Evolutionary conservation across 2,888 invertebrate genomes (phyloP).

Genomic region (Hirtodrosophila duncani): DNA sequence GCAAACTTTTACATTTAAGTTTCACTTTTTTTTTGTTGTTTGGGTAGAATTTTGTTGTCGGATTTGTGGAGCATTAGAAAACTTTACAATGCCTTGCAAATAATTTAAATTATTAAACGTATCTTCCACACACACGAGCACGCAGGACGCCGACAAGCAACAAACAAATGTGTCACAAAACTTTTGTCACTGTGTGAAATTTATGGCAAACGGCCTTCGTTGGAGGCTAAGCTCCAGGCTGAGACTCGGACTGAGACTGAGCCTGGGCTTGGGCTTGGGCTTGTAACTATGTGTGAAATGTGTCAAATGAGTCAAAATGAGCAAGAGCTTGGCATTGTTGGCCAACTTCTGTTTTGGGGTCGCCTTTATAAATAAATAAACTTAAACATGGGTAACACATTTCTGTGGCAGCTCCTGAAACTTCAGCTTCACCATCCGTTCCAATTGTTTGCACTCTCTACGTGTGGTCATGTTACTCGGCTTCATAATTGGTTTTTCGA

Average conservation of each 20-base stretch:
- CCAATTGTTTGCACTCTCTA: conserved; percentile 67
- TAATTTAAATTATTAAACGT: conserved; percentile 54
- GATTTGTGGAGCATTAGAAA: conserved; percentile 36
- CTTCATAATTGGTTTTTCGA: conserved; percentile 69
- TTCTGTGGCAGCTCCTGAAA: conserved; percentile 30
- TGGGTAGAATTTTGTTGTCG: conserved; percentile 21
- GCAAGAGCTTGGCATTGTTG: conserved; percentile 53
- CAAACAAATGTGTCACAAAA: conserved; percentile 47
- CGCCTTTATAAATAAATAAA: conserved; percentile 60
- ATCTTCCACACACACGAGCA: conserved; percentile 25
- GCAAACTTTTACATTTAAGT: conserved; percentile 16
- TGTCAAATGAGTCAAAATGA: conserved; percentile 57
- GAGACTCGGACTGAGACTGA: too few relatives aligned
- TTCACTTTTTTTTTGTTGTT: neutral
- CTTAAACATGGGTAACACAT: conserved; percentile 55
- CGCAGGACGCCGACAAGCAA: conserved; percentile 1
- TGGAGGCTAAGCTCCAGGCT: too few relatives aligned
- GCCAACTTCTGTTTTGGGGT: conserved; percentile 35
- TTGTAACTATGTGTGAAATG: conserved; percentile 46
- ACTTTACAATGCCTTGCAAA: conserved; percentile 26
- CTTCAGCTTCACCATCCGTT: conserved; percentile 26
- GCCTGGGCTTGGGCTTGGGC: conserved; percentile 12
- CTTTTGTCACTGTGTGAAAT: conserved; percentile 52
- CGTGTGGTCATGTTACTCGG: conserved; percentile 64
- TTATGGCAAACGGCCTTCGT: conserved; percentile 42